Base-by-base conservation (phyloP, 2,888 invertebrate species). In the Ichneumoninae sp. region DNA sequence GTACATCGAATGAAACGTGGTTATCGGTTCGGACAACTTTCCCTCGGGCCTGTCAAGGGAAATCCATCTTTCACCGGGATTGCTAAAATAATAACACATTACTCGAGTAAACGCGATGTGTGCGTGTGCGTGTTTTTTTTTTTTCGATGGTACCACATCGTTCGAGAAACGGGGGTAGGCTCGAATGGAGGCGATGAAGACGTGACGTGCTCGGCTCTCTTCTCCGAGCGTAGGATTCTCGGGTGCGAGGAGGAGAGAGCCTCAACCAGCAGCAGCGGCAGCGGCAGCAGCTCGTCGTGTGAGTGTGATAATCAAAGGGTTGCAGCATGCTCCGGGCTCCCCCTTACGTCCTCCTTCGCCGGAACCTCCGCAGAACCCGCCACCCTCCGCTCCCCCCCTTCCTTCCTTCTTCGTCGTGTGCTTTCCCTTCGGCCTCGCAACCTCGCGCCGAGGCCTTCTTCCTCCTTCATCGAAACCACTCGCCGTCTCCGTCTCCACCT, bases 281-380 rank as follows among this genome's bases (percentile, higher is more conserved):
- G 71, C 80, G 68, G 75, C 83, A 76, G 71, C 80, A 80, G 80
- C 80, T 74, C 57, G 62, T 74, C 84, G 85, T 86, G 84, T 88
- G 87, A 89, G 88, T 88, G 88, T 87, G 88, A 89, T 89, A 89
- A 89, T 89, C 87, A 89, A 89, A 89, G 88, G 89, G 89, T 88
- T 89, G 87, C 86, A 84, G 86, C 87, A 84, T 85, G 85, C 87
- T 88, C 77, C 89, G 74, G 83, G 81, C 79, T 83, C 84, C 86
- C 86, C 84, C 86, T 84, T 79, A 83, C 84, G 86, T 87, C 79
- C 86, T 86, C 83, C 86, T 72, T 77, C 80, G 80, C 77, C 85
- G 71, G 80, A 78, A 68, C 75, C 83, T 80, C 83, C 76, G 70
- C 77, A 75, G 36, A 72, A 72, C 66, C 44, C 54, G 26, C 70